Percentiles rank a stretch among this genome's conserved stretches.
These are phyloP conservation scores for Tenrec ecaudatus DNA, from an alignment of 2,113 vertebrate genomes.

Conservation along the genomic window DNA sequence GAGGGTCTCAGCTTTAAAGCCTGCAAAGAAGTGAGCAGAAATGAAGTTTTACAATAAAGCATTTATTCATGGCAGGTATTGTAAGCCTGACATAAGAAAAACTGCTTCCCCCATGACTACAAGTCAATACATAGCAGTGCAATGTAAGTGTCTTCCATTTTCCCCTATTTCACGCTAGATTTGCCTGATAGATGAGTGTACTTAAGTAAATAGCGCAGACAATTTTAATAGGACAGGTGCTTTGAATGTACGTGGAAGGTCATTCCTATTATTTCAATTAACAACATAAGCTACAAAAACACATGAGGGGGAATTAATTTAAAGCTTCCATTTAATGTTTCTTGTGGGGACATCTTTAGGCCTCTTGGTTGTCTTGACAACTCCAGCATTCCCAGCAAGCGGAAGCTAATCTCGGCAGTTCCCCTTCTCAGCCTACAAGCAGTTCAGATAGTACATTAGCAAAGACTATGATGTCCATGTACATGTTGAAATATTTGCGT, in stretches of 20 bases:
- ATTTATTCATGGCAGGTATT: conserved; percentile 73
- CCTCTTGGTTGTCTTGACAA: conserved; percentile 92
- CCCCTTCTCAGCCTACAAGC: conserved; percentile 85
- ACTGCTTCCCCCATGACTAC: conserved; percentile 75
- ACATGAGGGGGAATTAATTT: conserved; percentile 89
- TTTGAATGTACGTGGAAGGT: conserved; percentile 86
- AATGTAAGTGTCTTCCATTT: conserved; percentile 85
- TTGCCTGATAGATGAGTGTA: conserved; percentile 87
- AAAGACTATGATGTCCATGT: conserved; percentile 88
- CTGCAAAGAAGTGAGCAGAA: conserved; percentile 69
- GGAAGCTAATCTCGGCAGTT: conserved; percentile 84
- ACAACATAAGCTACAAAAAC: conserved; percentile 88
- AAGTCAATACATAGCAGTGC: conserved; percentile 79
- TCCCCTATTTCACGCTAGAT: conserved; percentile 86
- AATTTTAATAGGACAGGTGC: conserved; percentile 89
- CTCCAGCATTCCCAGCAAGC: conserved; percentile 85
- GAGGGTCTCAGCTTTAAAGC: conserved; percentile 68
- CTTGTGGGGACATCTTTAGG: conserved; percentile 87
- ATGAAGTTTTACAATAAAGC: conserved; percentile 82
- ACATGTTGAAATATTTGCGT: conserved; percentile 91
- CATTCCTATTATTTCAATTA: conserved; percentile 91
- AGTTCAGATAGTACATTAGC: conserved; percentile 88
- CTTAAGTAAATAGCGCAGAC: conserved; percentile 87
- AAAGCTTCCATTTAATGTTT: conserved; percentile 88
- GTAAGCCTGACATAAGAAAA: conserved; percentile 80